These are phyloP conservation scores for Erebia ligea DNA, from an alignment of 2,888 invertebrate genomes.

Conservation along the genomic window DNA sequence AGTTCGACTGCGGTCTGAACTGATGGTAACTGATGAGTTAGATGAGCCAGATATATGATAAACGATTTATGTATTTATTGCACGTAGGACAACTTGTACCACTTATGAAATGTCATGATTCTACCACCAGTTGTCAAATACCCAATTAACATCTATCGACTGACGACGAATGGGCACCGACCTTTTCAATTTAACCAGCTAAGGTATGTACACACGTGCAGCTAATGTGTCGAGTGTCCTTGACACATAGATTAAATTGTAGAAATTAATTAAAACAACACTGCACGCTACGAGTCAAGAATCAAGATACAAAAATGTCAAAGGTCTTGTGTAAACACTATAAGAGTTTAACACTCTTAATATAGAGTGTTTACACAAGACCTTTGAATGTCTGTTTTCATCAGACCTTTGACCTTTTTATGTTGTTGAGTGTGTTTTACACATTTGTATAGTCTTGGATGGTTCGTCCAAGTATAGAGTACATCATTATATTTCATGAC, in stretches of 20 bases:
- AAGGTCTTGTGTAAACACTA: slow-evolving; percentile 9
- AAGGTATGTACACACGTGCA: slow-evolving; percentile 25
- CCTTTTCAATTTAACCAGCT: neutral
- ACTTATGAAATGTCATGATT: no score
- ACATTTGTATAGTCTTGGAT: no score
- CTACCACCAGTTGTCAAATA: no score
- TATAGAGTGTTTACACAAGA: no score
- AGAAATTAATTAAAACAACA: slow-evolving; percentile 40
- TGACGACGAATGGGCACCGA: neutral
- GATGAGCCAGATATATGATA: no score
- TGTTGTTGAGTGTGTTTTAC: neutral
- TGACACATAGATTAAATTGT: slow-evolving; percentile 42
- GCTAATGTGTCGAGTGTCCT: slow-evolving; percentile 29
- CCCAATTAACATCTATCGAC: no score
- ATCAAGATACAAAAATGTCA: slow-evolving; percentile 11
- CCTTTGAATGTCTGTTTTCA: slow-evolving; percentile 15
- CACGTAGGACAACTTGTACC: no score
- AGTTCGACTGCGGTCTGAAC: no score
- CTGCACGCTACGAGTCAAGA: neutral
- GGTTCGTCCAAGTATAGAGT: no score
- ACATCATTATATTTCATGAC: neutral
- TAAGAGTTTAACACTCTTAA: no score
- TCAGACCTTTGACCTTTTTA: slow-evolving; percentile 14
- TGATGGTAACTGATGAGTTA: no score
- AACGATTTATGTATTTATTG: no score